These are phyloP conservation scores for Dryobotodes eremita DNA, from an alignment of 2,888 invertebrate species.

Conservation along the genomic window DNA sequence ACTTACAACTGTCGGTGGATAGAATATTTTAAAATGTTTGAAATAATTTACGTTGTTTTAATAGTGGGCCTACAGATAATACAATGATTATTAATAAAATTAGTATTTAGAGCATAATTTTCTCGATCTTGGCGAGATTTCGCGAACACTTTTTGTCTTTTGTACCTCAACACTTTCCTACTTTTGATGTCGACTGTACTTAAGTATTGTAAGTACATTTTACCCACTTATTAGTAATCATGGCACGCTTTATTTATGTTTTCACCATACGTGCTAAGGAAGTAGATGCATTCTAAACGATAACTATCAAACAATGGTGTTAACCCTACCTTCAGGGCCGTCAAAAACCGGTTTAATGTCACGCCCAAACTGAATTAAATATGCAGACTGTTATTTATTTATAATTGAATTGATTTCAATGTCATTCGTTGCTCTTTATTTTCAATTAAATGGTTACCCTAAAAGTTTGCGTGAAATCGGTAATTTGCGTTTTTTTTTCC, in stretches of 20 bases:
- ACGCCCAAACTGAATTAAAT: conserved; percentile 21
- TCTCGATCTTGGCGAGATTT: neutral
- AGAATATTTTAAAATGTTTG: too few relatives aligned
- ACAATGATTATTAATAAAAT: neutral
- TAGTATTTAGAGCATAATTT: too few relatives aligned
- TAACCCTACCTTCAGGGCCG: conserved; percentile 23
- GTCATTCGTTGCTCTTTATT: neutral
- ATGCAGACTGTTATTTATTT: too few relatives aligned
- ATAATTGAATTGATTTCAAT: conserved; percentile 36
- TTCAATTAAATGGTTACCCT: conserved; percentile 1
- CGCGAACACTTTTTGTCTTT: neutral
- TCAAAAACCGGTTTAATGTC: conserved; percentile 38
- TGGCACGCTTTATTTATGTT: conserved; percentile 23
- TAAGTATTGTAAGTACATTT: neutral
- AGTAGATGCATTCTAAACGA: conserved; percentile 19
- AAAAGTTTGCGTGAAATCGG: conserved; percentile 37
- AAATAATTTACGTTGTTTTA: neutral
- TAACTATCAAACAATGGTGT: conserved; percentile 29
- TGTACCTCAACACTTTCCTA: neutral
- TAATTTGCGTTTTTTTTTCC: conserved; percentile 56
- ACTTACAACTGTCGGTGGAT: too few relatives aligned
- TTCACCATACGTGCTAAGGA: conserved; percentile 34
- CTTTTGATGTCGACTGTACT: neutral
- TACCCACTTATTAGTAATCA: neutral
- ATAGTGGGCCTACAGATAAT: neutral